Percentiles rank a stretch among this genome's conserved stretches.
Evolutionary conservation across 1,140 invertebrate genomes (phyloP).

Genomic region (Caenorhabditis latens): DNA sequence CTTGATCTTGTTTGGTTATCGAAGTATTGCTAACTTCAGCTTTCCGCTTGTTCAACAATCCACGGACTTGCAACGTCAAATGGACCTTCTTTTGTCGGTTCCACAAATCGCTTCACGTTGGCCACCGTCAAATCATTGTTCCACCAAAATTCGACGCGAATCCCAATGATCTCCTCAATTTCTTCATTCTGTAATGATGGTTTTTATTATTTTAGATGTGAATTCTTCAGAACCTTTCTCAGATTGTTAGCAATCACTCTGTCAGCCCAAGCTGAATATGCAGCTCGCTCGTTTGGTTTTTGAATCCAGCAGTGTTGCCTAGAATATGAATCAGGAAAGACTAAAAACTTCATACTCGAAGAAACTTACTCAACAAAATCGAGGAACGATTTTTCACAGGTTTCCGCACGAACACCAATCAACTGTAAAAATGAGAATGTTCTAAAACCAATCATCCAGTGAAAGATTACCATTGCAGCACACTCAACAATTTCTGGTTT

Average conservation of each 20-base stretch:
- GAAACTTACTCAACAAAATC: constrained; percentile 24
- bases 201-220: too few relatives aligned
- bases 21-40: too few relatives aligned
- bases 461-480: not conserved
- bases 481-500: not conserved
- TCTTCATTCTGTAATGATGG: not conserved
- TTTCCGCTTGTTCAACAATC: too few relatives aligned
- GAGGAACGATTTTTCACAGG: not conserved
- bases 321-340: too few relatives aligned
- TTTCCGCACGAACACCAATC: not conserved
- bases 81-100: not conserved
- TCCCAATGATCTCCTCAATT: not conserved
- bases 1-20: too few relatives aligned
- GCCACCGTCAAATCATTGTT: not conserved
- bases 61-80: not conserved
- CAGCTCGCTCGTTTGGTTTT: not conserved
- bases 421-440: not conserved
- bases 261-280: not conserved
- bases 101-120: not conserved
- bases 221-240: not conserved
- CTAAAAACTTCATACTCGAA: too few relatives aligned
- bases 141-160: constrained; percentile 17
- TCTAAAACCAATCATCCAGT: not conserved
- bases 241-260: not conserved
- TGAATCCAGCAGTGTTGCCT: not conserved